phyloP scores from a whole-genome alignment of 1,140 invertebrate species.

The Lerema accius region DNA sequence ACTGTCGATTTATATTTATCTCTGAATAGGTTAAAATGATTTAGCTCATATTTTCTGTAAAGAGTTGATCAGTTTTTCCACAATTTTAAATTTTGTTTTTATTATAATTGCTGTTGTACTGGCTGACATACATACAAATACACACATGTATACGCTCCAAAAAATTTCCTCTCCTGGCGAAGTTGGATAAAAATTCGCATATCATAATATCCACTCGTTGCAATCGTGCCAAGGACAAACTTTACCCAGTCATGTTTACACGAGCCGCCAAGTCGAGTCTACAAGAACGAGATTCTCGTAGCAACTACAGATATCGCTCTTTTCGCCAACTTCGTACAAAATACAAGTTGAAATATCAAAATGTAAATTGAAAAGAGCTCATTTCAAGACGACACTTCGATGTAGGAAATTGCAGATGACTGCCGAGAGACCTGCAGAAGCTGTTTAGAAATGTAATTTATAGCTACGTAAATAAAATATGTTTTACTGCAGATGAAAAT shows the following conservation, averaged over 20 bases:
- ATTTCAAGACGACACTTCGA: not conserved
- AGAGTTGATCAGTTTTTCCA: too few species aligned
- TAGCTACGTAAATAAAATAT: not conserved
- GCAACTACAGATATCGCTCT: not conserved
- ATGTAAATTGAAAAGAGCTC: not conserved
- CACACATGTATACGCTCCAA: too few species aligned
- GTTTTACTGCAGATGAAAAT: too few species aligned
- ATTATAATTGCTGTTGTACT: too few species aligned
- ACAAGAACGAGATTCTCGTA: not conserved
- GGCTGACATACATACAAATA: too few species aligned
- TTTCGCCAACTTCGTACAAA: not conserved
- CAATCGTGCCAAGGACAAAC: not conserved
- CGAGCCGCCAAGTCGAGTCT: not conserved
- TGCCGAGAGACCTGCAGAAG: not conserved
- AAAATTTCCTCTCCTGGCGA: too few species aligned
- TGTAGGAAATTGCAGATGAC: not conserved
- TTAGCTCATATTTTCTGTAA: too few species aligned
- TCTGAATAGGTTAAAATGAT: too few species aligned
- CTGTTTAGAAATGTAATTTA: not conserved
- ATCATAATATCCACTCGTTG: too few species aligned
- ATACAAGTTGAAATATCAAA: not conserved
- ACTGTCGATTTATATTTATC: too few species aligned
- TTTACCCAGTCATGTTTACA: not conserved
- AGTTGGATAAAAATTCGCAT: too few species aligned
- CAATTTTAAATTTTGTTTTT: too few species aligned